Conservation (phyloP, 2,888 invertebrate genomes). For the Erebia palarica region DNA sequence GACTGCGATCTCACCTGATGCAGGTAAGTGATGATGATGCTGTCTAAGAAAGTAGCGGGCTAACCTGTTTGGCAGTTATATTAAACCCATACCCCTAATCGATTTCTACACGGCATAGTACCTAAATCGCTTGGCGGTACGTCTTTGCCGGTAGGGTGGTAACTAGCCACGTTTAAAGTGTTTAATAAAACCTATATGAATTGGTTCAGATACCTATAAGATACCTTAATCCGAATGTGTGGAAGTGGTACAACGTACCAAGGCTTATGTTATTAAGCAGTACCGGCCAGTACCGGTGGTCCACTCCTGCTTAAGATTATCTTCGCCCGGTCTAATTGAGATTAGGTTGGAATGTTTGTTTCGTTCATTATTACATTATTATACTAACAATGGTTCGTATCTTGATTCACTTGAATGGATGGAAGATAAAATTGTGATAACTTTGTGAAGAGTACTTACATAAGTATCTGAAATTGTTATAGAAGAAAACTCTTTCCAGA, state of each 20-base stretch:
- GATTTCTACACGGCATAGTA: too few relatives aligned
- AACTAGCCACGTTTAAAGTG: too few relatives aligned
- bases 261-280: conserved; percentile 13
- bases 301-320: conserved; percentile 21
- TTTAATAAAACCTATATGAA: too few relatives aligned
- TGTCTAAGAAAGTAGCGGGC: too few relatives aligned
- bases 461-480: background rate
- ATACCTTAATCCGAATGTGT: background rate
- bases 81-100: too few relatives aligned
- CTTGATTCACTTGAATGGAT: conserved; percentile 15
- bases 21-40: too few relatives aligned
- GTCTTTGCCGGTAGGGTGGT: too few relatives aligned
- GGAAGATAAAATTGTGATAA: conserved; percentile 5
- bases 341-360: conserved; percentile 28
- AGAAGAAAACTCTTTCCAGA: background rate
- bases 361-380: conserved; percentile 17
- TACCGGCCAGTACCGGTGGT: conserved; percentile 15
- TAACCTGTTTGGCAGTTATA: too few relatives aligned
- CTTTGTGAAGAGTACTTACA: background rate
- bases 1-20: too few relatives aligned
- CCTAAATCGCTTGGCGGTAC: too few relatives aligned
- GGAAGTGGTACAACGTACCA: background rate
- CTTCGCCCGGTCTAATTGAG: conserved; percentile 24
- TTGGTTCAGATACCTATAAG: background rate
- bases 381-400: conserved; percentile 15